Evolutionary conservation across 1,140 invertebrate genomes (phyloP).

Genomic region (Halesus radiatus): DNA sequence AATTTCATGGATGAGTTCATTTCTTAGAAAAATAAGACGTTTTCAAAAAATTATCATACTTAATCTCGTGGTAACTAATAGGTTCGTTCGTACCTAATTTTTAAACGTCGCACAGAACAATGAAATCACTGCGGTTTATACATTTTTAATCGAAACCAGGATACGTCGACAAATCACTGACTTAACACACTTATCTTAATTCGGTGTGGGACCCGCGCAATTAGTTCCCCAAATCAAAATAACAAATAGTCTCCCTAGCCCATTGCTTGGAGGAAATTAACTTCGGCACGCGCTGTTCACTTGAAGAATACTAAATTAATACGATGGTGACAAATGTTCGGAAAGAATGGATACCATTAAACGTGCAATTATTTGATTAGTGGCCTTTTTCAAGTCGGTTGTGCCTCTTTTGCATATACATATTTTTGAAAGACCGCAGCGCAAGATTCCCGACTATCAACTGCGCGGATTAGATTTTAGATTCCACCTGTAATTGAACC

Average conservation of each 20-base stretch:
- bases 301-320: constrained; percentile 25
- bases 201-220: not conserved
- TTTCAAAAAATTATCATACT: too few species aligned
- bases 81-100: not conserved
- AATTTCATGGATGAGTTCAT: not conserved
- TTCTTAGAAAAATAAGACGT: too few species aligned
- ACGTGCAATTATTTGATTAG: too few species aligned
- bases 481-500: too few species aligned
- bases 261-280: constrained; percentile 24
- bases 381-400: too few species aligned
- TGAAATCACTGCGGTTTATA: not conserved
- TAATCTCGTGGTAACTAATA: too few species aligned
- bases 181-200: too few species aligned
- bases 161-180: not conserved
- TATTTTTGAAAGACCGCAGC: too few species aligned
- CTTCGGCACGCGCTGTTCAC: constrained; percentile 19
- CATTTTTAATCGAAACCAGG: not conserved
- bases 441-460: too few species aligned
- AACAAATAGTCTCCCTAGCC: not conserved
- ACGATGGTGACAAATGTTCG: not conserved
- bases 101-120: not conserved
- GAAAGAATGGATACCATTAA: too few species aligned
- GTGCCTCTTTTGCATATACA: too few species aligned
- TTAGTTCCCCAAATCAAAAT: constrained; percentile 4
- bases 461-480: too few species aligned